Percentiles rank a stretch among this genome's conserved stretches.
These are phyloP conservation scores for Sigmodon hispidus DNA, from an alignment of 2,113 vertebrate genomes.

Conservation along the genomic window DNA sequence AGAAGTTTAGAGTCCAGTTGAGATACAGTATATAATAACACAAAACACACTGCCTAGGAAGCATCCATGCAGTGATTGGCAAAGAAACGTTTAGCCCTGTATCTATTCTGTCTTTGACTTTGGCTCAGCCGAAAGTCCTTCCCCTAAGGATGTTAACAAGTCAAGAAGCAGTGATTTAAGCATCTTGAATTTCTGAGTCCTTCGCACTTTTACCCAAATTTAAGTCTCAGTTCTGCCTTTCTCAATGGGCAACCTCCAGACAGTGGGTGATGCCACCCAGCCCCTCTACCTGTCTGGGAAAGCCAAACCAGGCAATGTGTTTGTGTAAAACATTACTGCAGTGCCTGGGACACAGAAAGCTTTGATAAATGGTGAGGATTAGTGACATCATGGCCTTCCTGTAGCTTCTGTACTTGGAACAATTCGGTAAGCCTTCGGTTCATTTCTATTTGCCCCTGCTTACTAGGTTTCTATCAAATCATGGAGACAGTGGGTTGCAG, in stretches of 20 bases:
- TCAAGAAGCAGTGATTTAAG: not conserved
- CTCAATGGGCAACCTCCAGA: not conserved
- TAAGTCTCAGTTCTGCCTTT: not conserved
- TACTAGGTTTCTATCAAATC: constrained; percentile 29
- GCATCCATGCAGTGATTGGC: no score
- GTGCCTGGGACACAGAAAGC: not conserved
- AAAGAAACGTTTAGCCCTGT: accelerated
- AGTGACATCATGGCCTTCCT: not conserved
- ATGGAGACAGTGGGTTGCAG: not conserved
- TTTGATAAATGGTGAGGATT: constrained; percentile 10
- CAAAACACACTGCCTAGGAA: not conserved
- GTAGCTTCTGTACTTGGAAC: not conserved
- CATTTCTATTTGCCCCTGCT: not conserved
- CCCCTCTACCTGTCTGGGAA: not conserved
- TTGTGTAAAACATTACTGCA: constrained; percentile 15
- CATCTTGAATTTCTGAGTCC: not conserved
- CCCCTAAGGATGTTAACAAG: not conserved
- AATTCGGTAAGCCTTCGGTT: not conserved
- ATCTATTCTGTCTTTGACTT: not conserved
- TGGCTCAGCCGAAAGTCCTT: not conserved
- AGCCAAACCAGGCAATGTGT: not conserved
- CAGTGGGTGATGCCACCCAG: not conserved
- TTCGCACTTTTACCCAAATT: not conserved
- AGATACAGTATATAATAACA: not conserved
- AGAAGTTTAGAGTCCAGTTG: not conserved